Evolutionary conservation across 1,140 invertebrate genomes (phyloP), one percentile per base, ranked within the genome.

Genomic region (Aricia agestis): DNA sequence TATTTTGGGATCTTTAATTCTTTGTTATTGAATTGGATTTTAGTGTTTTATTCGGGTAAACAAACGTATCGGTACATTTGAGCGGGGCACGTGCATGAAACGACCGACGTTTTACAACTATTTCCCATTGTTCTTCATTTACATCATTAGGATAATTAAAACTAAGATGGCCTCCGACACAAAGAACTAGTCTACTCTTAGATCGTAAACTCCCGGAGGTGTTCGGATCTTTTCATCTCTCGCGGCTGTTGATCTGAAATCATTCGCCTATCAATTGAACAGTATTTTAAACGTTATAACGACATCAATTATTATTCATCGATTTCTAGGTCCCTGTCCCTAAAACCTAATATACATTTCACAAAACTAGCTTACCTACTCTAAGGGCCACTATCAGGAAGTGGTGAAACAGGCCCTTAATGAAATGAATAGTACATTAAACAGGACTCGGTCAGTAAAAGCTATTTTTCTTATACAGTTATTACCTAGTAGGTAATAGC

Each of bases 21-120:
- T 91, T 91, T 91, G 89, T 91, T 91, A 89, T 91, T 89, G 89
- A 89, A 91, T 90, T 91, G 86, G 87, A 91, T 91, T 91, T 91
- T 91, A 91, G 87, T 91, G 89, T 91, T 91, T 90, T 91, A 91
- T 91, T 89, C 81, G 85, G 83, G 86, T 91, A 91, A 91, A 91
- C 89, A 91, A 91, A 89, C 86, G 84, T 82, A 89, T 83, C 80
- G 83, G 78, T 80, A 75, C 83, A 82, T 84, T 86, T 81, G 78
- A 81, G 81, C 78, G 78, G 80, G 72, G 84, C 89, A 89, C 89
- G 89, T 91, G 89, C 84, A 81, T 77, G 73, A 72, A 78, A 77
- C 72, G 74, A 68, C 77, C 70, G 77, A 74, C 80, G 81, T 77
- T 81, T 89, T 87, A 52, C 45, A 52, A 52, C 45, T 88, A 88